Evolutionary conservation across 2,113 vertebrate species (phyloP).

Genomic region (Gracilinanus agilis): DNA sequence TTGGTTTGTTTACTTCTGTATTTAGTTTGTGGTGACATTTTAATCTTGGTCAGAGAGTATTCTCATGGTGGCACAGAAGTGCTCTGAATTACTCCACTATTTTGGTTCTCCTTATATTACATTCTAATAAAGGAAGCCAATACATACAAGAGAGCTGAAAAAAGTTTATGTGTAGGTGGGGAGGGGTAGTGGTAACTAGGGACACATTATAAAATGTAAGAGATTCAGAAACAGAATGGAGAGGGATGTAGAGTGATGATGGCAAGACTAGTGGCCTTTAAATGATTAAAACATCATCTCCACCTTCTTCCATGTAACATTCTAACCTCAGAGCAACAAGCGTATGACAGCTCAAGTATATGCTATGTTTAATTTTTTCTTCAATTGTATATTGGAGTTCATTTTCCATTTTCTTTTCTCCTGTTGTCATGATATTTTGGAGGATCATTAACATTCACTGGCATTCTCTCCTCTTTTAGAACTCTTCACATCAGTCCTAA

Average conservation of each 20-base stretch:
- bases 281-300: slow-evolving; percentile 63
- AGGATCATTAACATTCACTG: slow-evolving; percentile 40
- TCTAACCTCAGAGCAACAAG: background rate
- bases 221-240: background rate
- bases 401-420: background rate
- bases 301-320: slow-evolving; percentile 8
- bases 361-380: background rate
- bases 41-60: too few relatives aligned
- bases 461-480: background rate
- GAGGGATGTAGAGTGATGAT: background rate
- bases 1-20: too few relatives aligned
- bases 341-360: background rate
- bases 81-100: too few relatives aligned
- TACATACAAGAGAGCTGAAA: background rate
- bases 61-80: too few relatives aligned
- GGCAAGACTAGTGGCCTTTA: background rate
- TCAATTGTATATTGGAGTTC: accelerated
- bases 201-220: background rate
- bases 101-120: too few relatives aligned
- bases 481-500: slow-evolving; percentile 47
- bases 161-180: background rate
- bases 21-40: too few relatives aligned
- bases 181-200: background rate
- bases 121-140: background rate
- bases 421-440: background rate